phyloP scores from a whole-genome alignment of 1,140 invertebrate genomes.

The Aradophagus sp. region DNA sequence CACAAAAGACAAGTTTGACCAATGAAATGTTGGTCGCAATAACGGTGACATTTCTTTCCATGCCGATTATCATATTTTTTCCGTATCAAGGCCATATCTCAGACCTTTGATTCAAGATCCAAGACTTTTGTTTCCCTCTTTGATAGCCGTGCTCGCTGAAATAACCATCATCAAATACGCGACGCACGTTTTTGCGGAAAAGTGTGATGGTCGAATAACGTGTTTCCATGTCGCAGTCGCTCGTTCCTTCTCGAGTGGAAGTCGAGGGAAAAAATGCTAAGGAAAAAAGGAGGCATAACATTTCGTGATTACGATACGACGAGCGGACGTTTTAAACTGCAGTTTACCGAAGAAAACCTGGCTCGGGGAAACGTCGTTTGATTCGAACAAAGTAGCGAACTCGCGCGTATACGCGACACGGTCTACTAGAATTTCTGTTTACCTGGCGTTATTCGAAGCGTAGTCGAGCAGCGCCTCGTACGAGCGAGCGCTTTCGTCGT shows the following conservation, averaged over 20 bases:
- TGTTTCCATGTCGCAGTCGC: conserved; percentile 28
- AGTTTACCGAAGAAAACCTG: conserved; percentile 4
- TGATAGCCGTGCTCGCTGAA: conserved; percentile 31
- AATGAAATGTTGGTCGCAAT: too few relatives aligned
- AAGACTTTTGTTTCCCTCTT: conserved; percentile 6
- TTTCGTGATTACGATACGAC: conserved; percentile 17
- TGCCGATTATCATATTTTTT: too few relatives aligned
- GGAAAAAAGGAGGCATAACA: conserved; percentile 20
- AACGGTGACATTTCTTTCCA: too few relatives aligned
- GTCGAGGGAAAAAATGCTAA: background rate
- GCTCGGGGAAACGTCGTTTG: conserved; percentile 10
- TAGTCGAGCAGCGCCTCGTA: too few relatives aligned
- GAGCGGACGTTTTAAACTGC: conserved; percentile 12
- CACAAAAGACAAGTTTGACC: too few relatives aligned
- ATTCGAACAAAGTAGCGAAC: conserved; percentile 14
- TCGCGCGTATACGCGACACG: conserved; percentile 23
- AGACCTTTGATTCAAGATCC: too few relatives aligned
- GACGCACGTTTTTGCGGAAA: conserved; percentile 35
- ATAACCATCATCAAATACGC: conserved; percentile 20
- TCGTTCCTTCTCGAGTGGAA: conserved; percentile 11
- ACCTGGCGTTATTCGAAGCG: too few relatives aligned
- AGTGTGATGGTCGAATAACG: conserved; percentile 43
- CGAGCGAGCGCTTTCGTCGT: too few relatives aligned
- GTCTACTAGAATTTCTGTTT: conserved; percentile 48
- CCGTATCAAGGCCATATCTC: too few relatives aligned